Base-by-base conservation (phyloP, 2,888 invertebrate genomes). In the Caenorhabditis imperialis region DNA sequence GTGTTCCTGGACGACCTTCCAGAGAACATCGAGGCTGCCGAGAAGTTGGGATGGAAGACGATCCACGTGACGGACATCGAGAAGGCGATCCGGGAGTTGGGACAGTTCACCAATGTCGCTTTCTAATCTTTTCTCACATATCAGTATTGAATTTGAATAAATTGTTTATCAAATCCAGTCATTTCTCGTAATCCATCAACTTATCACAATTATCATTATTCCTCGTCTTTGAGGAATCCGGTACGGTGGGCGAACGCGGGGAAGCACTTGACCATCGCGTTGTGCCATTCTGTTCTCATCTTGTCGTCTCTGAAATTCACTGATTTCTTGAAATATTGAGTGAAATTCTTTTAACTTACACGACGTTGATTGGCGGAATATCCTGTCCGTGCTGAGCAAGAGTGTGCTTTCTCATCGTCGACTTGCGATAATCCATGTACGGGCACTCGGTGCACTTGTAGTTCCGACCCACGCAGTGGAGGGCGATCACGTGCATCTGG, bases 1-100 rank as follows among this genome's bases (percentile, higher is more conserved):
- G 61, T 84, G 12, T 84, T 84, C 65, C 58, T 84, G 18, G 84
- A 84, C 54, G 81, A 81, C 60, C 65, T 80, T 10, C 51, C 47
- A 47, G 77, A 76, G 63, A 81, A 84, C 67, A 57, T 73, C 23
- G 82, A 83, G 18, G 79, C 82, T 2, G 84, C 84, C 1, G 58
- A 73, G 47, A 58, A 60, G 48, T 57, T 81, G 7, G 84, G 84
- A 44, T 80, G 83, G 80, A 53, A 70, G 40, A 70, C 81, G 12
- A 76, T 83, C n/a, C 65, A 69, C 6, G 81, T 81, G 14, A 57
- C 7, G 8, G 45, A 65, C 40, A 65, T 73, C 33, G 40, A 58
- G 16, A 37, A 48, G 10, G 73, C 73, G 6, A 67, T 73, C n/a
- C 27, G 35, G 10, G 61, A 73, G 16, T 23, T 73, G 1, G 48